Evolutionary conservation across 2,888 invertebrate genomes (phyloP).

Genomic region (Kryphioiulus occultus): DNA sequence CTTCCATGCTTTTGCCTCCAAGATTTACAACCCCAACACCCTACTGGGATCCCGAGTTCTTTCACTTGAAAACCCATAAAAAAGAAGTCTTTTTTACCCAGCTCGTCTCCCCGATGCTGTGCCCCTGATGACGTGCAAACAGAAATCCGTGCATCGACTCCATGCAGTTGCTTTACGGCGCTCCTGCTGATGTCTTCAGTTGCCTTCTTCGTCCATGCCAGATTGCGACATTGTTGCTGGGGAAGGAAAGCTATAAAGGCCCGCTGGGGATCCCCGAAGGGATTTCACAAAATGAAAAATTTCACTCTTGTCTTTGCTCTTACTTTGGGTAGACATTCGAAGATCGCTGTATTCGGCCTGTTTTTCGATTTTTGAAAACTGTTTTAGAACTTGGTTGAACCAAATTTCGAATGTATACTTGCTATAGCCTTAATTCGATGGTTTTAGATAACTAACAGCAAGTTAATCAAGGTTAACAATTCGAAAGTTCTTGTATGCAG

Average conservation of each 20-base stretch:
- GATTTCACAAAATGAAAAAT: not conserved
- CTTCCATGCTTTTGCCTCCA: not conserved
- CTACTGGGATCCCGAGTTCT: constrained; percentile 16
- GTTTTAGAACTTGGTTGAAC: no score
- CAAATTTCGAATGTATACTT: no score
- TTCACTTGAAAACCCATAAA: constrained; percentile 21
- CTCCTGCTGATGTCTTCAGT: constrained; percentile 35
- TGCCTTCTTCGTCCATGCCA: not conserved
- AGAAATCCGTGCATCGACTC: not conserved
- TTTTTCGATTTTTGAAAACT: no score
- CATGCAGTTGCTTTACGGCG: not conserved
- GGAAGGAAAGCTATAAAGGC: constrained; percentile 7
- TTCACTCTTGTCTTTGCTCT: not conserved
- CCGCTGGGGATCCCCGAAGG: constrained; percentile 4
- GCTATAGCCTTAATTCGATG: no score
- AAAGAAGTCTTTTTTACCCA: not conserved
- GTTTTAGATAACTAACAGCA: no score
- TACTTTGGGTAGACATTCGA: no score
- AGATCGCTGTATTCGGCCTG: no score
- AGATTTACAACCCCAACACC: constrained; percentile 20
- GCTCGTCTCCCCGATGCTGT: not conserved
- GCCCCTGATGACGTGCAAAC: constrained; percentile 23
- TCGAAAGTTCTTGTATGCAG: no score
- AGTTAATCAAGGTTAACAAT: no score
- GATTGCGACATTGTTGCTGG: not conserved